Evolutionary conservation across 2,888 invertebrate genomes (phyloP), one percentile per base, ranked within the genome.

Genomic region (Hermaeophaga mercurialis): DNA sequence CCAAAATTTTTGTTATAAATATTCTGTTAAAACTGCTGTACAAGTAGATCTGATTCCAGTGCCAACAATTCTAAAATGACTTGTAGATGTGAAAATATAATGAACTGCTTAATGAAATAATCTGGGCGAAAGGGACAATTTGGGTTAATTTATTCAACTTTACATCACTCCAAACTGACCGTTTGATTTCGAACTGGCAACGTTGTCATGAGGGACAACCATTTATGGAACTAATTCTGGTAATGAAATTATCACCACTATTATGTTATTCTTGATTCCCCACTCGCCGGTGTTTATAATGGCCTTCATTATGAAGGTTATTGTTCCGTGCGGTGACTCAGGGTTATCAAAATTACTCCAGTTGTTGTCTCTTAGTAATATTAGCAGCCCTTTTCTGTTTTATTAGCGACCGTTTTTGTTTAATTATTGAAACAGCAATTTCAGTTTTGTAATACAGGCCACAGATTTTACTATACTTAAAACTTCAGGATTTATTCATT

Each of bases 171-270:
- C 3, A 22, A 39, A 39, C 19, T 39, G 39, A 39, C 19, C 18
- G 12, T 39, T 39, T 38, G 22, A 22, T 22, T 22, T 9, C 24
- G 28, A 12, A 22, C 7, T 43, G 49, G 45, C 45, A 45, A 31
- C 47, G 12, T 9, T 12, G 47, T 19, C 33, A 14, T 28, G 8
- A 44, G 22, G 38, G 36, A 36, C 33, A 24, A 11, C 17, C 53
- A 28, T 8, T 48, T 18, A 45, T 11, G 12, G 45, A 12, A 49
- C 45, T 57, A 56, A 62, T 57, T 58, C 55, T 44, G 46, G 49
- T 55, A 59, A 62, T 62, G 52, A 59, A 54, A 56, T 46, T 48
- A 54, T 49, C 52, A 44, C 48, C 11, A 18, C 48, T 54, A 58
- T 58, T 48, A 61, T 54, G 45, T 50, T 49, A 52, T 47, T 54